phyloP scores from a whole-genome alignment of 1,140 invertebrate genomes.

The Hylaeus anthracinus region DNA sequence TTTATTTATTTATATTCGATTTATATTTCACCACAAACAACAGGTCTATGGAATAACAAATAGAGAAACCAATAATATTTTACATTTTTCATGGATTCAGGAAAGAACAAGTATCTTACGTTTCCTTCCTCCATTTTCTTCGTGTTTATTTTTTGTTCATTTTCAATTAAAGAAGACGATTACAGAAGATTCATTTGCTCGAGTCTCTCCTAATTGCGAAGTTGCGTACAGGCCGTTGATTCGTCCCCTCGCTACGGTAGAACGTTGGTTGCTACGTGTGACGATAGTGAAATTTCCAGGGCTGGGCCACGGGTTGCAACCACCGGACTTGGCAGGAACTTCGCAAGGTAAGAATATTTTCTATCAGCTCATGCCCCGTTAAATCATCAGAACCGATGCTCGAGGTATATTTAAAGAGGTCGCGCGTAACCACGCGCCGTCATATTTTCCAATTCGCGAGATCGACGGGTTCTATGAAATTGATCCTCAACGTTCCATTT shows the following conservation, averaged over 20 bases:
- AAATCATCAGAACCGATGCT: conserved; percentile 70
- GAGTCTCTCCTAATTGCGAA: conserved; percentile 71
- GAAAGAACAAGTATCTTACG: too few species aligned
- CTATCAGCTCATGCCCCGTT: conserved; percentile 60
- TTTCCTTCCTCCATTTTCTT: too few species aligned
- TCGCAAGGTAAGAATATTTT: conserved; percentile 89
- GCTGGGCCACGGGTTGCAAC: conserved; percentile 84
- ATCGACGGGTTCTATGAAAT: neutral
- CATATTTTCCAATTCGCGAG: too few species aligned
- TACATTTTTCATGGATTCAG: too few species aligned
- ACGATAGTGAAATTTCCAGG: conserved; percentile 83
- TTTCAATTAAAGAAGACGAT: neutral
- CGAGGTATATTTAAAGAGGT: neutral
- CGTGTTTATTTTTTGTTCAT: too few species aligned
- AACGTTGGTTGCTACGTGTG: conserved; percentile 74
- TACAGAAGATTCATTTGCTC: conserved; percentile 2
- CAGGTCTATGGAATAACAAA: too few species aligned
- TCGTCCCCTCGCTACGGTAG: conserved; percentile 40
- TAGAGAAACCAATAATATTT: too few species aligned
- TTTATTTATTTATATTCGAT: too few species aligned
- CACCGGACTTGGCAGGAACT: conserved; percentile 88
- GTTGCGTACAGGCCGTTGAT: conserved; percentile 78
- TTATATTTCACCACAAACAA: too few species aligned
- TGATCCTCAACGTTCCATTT: neutral
- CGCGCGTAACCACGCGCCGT: too few species aligned